phyloP scores from a whole-genome alignment of 64 coral and sea anemone genomes.

The Porites lutea region DNA sequence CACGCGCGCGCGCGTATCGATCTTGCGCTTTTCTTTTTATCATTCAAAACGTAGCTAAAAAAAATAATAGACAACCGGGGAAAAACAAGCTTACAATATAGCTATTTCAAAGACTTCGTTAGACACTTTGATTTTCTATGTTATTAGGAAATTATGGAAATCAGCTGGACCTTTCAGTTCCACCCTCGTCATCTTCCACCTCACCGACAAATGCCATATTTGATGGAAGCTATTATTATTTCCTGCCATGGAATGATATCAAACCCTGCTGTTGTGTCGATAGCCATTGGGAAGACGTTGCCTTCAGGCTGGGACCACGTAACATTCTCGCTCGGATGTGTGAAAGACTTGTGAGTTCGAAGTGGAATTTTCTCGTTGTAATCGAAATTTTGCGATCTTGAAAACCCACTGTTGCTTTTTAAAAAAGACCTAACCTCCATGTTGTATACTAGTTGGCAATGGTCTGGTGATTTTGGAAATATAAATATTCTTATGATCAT shows the following conservation, averaged over 20 bases:
- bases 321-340: conserved; percentile 85
- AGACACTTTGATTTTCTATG: neutral
- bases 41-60: too few relatives aligned
- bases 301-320: conserved; percentile 80
- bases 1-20: too few relatives aligned
- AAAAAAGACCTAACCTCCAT: too few relatives aligned
- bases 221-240: conserved; percentile 91
- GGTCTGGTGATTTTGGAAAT: too few relatives aligned
- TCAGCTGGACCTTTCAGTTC: conserved; percentile 83
- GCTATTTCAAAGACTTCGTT: neutral
- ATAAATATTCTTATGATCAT: too few relatives aligned
- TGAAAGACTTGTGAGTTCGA: conserved; percentile 75
- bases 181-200: conserved; percentile 84
- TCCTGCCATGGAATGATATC: conserved; percentile 81
- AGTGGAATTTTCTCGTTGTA: too few relatives aligned
- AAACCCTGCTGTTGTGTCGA: conserved; percentile 90
- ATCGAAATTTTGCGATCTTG: too few relatives aligned
- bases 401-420: too few relatives aligned
- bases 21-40: too few relatives aligned
- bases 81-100: too few relatives aligned
- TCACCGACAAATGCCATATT: conserved; percentile 83
- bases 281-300: conserved; percentile 92
- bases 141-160: conserved; percentile 95
- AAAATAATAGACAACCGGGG: too few relatives aligned
- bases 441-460: too few relatives aligned